Evolutionary conservation across 2,113 vertebrate species (phyloP), one percentile per base, ranked within the genome.

Genomic region (Pelvicachromis taeniatus): DNA sequence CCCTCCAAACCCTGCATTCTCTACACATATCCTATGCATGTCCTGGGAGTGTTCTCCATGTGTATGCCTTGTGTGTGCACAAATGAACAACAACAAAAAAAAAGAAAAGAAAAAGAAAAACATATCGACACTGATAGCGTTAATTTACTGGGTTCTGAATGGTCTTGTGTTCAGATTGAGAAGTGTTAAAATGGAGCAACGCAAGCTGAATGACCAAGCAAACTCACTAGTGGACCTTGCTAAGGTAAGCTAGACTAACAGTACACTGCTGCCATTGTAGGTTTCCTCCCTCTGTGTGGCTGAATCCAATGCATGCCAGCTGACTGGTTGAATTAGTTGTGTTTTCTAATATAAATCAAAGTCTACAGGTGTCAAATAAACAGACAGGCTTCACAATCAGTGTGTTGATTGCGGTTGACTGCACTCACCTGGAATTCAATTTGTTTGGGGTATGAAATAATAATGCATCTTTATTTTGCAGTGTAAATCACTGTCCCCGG

Each of bases 101-200:
- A 31, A 31, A 75, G 26, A 48, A 50, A 50, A 50, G 19, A 21
- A 21, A 21, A 21, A 48, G 12, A 12, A 52, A 75, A 33, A 75
- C 26, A 50, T n/a, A 50, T 75, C 26, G 6, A 75, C 70, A 75
- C 58, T 91, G 38, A 93, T 88, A 81, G 92, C 83, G 83, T 94
- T 97, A 94, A 94, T 97, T 95, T 87, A 95, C 90, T 94, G 94
- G 96, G 94, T 95, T 96, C 94, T 96, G 88, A 93, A 94, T 96
- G 96, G 94, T 96, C 97, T 96, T 95, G 89, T 96, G 96, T 98
- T 95, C 97, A 99, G 99, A 97, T 98, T 99, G 96, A 97, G 99
- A 97, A 99, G 99, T 97, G 98, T 99, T 95, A 99, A 99, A 97
- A 99, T 99, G 99, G 99, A 99, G 94, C 98, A 99, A 96, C 97